These are phyloP conservation scores for Crocidura indochinensis DNA, from an alignment of 2,797 vertebrate genomes.

Conservation along the genomic window DNA sequence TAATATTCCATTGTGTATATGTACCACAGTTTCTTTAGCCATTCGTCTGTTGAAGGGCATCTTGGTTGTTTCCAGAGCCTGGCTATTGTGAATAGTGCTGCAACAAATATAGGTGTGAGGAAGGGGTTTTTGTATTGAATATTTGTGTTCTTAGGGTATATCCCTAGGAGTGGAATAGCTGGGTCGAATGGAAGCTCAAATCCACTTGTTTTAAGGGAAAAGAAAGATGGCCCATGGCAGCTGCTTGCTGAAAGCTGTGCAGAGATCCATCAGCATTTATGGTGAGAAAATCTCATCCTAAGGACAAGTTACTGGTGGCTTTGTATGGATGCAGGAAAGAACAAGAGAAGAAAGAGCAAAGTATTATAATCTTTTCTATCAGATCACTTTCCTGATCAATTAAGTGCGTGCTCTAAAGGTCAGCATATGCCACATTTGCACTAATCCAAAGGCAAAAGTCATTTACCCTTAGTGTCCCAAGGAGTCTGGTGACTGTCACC, in stretches of 20 bases:
- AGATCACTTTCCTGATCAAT: slow-evolving; percentile 32
- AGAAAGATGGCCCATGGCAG: slow-evolving; percentile 2
- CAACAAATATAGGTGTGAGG: too few species aligned
- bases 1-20: too few species aligned
- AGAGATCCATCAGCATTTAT: background rate
- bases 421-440: slow-evolving; percentile 55
- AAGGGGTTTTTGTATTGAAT: too few species aligned
- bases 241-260: slow-evolving; percentile 4
- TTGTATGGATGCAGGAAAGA: slow-evolving; percentile 7
- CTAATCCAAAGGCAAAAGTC: slow-evolving; percentile 26
- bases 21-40: too few species aligned
- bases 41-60: too few species aligned
- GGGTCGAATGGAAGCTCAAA: too few species aligned
- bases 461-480: slow-evolving; percentile 12
- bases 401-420: slow-evolving; percentile 64
- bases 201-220: background rate
- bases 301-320: slow-evolving; percentile 32
- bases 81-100: too few species aligned
- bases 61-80: too few species aligned
- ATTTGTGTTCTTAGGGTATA: too few species aligned
- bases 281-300: background rate
- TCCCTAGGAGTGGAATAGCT: too few species aligned
- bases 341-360: background rate
- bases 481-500: background rate
- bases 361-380: slow-evolving; percentile 46